Evolutionary conservation across 92 coral and sea anemone genomes (phyloP).

Genomic region (Umimayanthus chanpuru): DNA sequence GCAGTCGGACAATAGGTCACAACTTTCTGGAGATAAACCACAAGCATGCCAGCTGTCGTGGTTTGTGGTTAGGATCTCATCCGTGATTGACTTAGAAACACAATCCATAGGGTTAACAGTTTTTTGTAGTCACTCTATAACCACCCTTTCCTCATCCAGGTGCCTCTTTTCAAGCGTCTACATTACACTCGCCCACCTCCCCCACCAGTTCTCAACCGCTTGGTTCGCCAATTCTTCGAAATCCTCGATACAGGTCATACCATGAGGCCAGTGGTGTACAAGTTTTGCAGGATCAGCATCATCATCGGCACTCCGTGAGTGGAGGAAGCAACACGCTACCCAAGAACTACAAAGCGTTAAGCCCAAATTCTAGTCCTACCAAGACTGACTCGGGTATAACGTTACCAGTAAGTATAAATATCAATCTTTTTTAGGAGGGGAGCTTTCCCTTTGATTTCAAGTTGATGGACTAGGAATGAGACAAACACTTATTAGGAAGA

Average conservation of each 20-base stretch:
- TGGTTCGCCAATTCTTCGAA: slow-evolving; percentile 72
- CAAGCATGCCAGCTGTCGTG: too few species aligned
- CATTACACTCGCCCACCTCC: slow-evolving; percentile 52
- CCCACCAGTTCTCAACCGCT: slow-evolving; percentile 69
- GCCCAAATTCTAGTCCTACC: slow-evolving; percentile 34
- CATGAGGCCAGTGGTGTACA: slow-evolving; percentile 88
- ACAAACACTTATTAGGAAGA: too few species aligned
- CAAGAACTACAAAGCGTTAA: slow-evolving; percentile 65
- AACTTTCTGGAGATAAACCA: too few species aligned
- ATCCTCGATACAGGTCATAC: slow-evolving; percentile 86
- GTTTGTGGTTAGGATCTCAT: too few species aligned
- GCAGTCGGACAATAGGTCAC: too few species aligned
- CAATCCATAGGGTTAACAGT: neutral
- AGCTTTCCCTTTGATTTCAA: neutral
- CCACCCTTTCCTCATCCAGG: slow-evolving; percentile 1
- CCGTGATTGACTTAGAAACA: too few species aligned
- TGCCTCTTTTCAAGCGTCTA: slow-evolving; percentile 29
- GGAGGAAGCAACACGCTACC: slow-evolving; percentile 83
- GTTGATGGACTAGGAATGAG: neutral
- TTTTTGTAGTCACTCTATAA: neutral
- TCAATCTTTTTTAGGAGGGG: neutral
- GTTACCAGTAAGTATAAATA: slow-evolving; percentile 59
- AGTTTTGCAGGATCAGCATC: slow-evolving; percentile 63
- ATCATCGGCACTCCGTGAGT: slow-evolving; percentile 73
- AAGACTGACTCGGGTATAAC: slow-evolving; percentile 54